Base-by-base conservation (phyloP, 2,797 vertebrate species). In the Sorex maritimensis region DNA sequence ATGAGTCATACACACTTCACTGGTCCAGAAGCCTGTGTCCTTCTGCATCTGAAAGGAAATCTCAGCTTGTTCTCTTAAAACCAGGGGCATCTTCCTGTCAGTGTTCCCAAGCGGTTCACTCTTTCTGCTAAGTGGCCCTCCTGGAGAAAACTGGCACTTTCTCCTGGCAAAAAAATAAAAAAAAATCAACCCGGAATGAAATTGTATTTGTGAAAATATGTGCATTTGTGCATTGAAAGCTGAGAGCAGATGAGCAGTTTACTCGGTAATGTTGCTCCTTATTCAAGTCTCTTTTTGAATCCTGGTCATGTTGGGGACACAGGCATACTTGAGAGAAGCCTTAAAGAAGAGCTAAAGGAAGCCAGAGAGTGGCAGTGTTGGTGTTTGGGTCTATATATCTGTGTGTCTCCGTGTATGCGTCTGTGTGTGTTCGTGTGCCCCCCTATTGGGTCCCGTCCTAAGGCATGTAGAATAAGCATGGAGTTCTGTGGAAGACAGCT, bases 241-340 rank as follows among this genome's bases (percentile, higher is more conserved):
- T 0, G 0, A 95, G 95, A 97, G 94, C 92, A 97, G 95, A 96
- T 84, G 69, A 61, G 46, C 88, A 77, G 68, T 97, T 97, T 94
- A 55, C 93, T 93, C 96, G 92, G 71, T 89, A 93, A 93, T 81
- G 58, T 95, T 97, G 95, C 95, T 97, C 88, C 83, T 97, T 95
- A 63, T 92, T 83, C 49, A 90, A 71, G 93, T 94, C 95, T 95
- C 61, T 96, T 97, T 9, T 15, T 95, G 71, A 92, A 92, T 95
- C 80, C 78, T 94, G 86, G 93, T 96, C 61, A 95, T 90, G 74
- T 95, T 95, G 96, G 96, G 97, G 96, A 95, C 97, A 95, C 96
- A 89, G 75, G 86, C 96, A 95, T 94, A 97, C 98, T 97, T 97
- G 97, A 95, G 89, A 96, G 97, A 98, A 97, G 98, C 98, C 98